These are phyloP conservation scores for Engraulis encrasicolus DNA, from an alignment of 2,113 vertebrate species.

Conservation along the genomic window DNA sequence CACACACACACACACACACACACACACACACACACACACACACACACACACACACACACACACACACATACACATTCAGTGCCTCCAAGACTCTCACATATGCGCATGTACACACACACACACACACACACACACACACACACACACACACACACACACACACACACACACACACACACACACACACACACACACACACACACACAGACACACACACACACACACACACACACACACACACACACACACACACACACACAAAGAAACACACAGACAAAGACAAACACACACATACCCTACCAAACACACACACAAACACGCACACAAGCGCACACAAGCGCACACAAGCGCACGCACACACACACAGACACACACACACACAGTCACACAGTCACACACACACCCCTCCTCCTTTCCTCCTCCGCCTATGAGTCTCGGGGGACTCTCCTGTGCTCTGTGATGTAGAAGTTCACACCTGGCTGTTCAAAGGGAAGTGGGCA, in stretches of 20 bases:
- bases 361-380: not conserved
- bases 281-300: not conserved
- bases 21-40: conserved; percentile 4
- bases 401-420: too few relatives aligned
- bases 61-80: not conserved
- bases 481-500: not conserved
- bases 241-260: conserved; percentile 4
- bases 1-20: conserved; percentile 8
- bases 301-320: not conserved
- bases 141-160: not conserved
- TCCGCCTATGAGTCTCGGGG: not conserved
- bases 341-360: not conserved
- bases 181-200: not conserved
- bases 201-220: not conserved
- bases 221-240: conserved; percentile 8
- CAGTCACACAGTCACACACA: too few relatives aligned
- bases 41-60: conserved; percentile 1
- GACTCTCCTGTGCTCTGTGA: not conserved
- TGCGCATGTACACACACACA: too few relatives aligned
- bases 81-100: too few relatives aligned
- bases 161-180: not conserved
- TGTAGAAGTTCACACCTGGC: not conserved
- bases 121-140: not conserved
- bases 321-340: not conserved
- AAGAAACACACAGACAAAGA: not conserved